A percentile compares a stretch with the other conserved stretches of the same genome.
Conservation (phyloP, 2,797 vertebrate species). For the Mus spretus region DNA sequence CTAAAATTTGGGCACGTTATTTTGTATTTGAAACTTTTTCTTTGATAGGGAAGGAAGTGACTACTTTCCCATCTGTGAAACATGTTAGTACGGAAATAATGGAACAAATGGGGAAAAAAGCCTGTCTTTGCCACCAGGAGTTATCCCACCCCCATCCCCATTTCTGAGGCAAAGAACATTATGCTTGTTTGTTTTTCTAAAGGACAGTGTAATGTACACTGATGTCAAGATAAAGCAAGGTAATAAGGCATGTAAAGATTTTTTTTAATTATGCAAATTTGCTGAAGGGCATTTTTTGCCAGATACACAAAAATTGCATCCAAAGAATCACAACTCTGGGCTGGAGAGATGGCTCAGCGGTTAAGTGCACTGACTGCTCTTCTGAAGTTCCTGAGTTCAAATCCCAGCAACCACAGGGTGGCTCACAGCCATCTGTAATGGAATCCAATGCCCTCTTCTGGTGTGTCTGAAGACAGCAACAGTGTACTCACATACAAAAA, state of each 20-base stretch:
- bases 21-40: neutral
- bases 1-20: neutral
- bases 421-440: no score
- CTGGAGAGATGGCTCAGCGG: no score
- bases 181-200: neutral
- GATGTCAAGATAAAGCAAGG: neutral
- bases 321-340: neutral
- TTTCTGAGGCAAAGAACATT: conserved; percentile 4
- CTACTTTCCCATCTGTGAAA: conserved; percentile 23
- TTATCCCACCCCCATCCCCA: neutral
- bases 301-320: neutral
- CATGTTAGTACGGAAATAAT: neutral
- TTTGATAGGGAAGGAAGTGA: no score
- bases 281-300: neutral
- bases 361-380: no score
- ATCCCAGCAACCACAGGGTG: no score
- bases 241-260: conserved; percentile 7
- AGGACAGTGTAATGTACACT: conserved; percentile 7
- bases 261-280: conserved; percentile 23
- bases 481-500: no score
- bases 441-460: no score
- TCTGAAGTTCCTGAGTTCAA: no score
- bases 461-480: no score
- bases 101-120: neutral
- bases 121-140: neutral